These are phyloP conservation scores for Macrostomum lignano DNA, from an alignment of 1,140 invertebrate genomes.

Conservation along the genomic window DNA sequence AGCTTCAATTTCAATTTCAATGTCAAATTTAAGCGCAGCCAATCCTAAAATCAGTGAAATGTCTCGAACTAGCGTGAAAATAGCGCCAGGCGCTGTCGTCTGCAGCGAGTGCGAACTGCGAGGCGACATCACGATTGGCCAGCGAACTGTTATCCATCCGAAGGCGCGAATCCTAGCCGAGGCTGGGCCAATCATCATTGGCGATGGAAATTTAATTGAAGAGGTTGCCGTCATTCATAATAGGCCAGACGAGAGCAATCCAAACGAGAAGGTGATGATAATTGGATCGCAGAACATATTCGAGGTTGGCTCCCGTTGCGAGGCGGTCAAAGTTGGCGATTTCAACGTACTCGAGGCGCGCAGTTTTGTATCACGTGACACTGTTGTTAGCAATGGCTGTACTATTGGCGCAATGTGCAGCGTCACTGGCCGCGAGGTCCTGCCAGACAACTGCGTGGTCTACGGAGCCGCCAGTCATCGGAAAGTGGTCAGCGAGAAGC, in stretches of 20 bases:
- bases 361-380: conserved; percentile 44
- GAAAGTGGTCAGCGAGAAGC: conserved; percentile 54
- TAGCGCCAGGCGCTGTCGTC: conserved; percentile 53
- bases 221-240: conserved; percentile 57
- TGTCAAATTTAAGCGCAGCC: too few species aligned
- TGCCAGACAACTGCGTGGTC: conserved; percentile 63
- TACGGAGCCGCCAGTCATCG: conserved; percentile 46
- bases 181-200: conserved; percentile 71
- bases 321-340: conserved; percentile 56
- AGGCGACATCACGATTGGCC: conserved; percentile 62
- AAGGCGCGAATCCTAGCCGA: conserved; percentile 65
- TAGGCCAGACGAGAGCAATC: conserved; percentile 10
- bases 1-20: too few species aligned
- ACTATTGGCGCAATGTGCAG: conserved; percentile 59
- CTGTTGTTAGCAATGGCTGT: conserved; percentile 59
- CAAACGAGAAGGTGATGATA: conserved; percentile 33
- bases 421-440: conserved; percentile 33
- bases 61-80: conserved; percentile 38
- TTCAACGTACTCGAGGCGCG: conserved; percentile 55
- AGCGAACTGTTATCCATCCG: conserved; percentile 64
- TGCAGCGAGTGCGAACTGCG: conserved; percentile 65
- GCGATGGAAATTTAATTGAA: conserved; percentile 72
- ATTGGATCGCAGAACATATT: conserved; percentile 84
- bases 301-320: conserved; percentile 39
- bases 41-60: conserved; percentile 5